Evolutionary conservation across 2,888 invertebrate genomes (phyloP).

Genomic region (Agrotis puta): DNA sequence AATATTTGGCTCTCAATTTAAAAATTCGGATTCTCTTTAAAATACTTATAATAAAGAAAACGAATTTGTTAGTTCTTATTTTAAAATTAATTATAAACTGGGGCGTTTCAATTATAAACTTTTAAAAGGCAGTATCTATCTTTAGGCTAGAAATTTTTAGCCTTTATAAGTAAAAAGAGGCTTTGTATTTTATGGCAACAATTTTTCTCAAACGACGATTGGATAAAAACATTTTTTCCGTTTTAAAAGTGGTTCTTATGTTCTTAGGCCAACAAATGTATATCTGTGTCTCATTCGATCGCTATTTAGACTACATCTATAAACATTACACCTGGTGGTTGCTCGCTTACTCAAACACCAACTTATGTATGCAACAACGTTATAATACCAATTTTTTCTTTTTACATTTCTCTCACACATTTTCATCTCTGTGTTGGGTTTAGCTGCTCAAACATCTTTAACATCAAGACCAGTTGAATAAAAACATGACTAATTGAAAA

Average conservation of each 20-base stretch:
- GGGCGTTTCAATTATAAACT: constrained; percentile 49
- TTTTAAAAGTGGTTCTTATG: constrained; percentile 49
- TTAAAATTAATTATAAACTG: constrained; percentile 23
- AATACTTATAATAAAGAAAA: constrained; percentile 5
- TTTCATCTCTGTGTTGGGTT: constrained; percentile 36
- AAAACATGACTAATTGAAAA: not conserved
- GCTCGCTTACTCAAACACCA: constrained; percentile 70
- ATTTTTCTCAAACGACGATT: not conserved
- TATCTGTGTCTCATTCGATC: constrained; percentile 54
- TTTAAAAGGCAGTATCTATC: constrained; percentile 22
- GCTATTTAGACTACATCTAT: constrained; percentile 65
- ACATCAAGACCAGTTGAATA: not conserved
- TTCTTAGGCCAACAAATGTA: constrained; percentile 56
- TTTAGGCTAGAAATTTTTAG: not conserved
- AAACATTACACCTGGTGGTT: constrained; percentile 75
- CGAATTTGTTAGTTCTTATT: constrained; percentile 45
- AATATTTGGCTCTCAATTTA: constrained; percentile 29
- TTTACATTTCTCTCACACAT: constrained; percentile 36
- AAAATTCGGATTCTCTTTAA: constrained; percentile 15
- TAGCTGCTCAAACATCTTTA: constrained; percentile 10
- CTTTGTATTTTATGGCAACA: not conserved
- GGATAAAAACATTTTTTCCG: not conserved
- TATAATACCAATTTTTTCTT: constrained; percentile 40
- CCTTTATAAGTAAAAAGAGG: not conserved
- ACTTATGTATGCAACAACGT: constrained; percentile 57